These are phyloP conservation scores for Megalops cyprinoides DNA, from an alignment of 2,797 vertebrate species.

Conservation along the genomic window DNA sequence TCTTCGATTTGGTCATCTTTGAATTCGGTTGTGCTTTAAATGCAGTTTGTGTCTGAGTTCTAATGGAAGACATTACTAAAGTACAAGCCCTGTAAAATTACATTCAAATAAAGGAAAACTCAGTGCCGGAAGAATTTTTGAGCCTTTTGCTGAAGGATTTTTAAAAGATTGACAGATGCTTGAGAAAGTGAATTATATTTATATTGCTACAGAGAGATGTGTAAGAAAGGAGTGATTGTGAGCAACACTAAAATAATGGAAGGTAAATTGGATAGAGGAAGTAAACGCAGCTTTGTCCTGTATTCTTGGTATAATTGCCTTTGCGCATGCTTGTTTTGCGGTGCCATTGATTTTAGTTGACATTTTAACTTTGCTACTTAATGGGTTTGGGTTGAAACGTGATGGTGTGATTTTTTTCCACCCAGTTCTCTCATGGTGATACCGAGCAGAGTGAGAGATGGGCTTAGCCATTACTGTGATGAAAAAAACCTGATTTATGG, in stretches of 20 bases:
- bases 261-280: not conserved
- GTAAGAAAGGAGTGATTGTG: not conserved
- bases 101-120: not conserved
- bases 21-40: not conserved
- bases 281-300: not conserved
- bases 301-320: not conserved
- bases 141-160: constrained; percentile 1
- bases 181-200: not conserved
- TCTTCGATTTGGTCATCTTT: not conserved
- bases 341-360: constrained; percentile 34
- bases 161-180: not conserved
- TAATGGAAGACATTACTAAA: not conserved
- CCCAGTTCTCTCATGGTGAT: constrained; percentile 37
- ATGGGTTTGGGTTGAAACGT: constrained; percentile 13
- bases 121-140: not conserved
- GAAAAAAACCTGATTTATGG: constrained; percentile 75
- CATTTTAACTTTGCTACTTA: constrained; percentile 26
- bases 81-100: not conserved
- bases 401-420: constrained; percentile 7
- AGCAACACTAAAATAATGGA: no score
- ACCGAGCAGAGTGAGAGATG: constrained; percentile 37
- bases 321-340: not conserved
- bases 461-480: constrained; percentile 69
- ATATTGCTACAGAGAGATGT: not conserved
- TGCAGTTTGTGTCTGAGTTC: not conserved